These are phyloP conservation scores for Liasis olivaceus DNA, from an alignment of 2,797 vertebrate species.

Conservation along the genomic window DNA sequence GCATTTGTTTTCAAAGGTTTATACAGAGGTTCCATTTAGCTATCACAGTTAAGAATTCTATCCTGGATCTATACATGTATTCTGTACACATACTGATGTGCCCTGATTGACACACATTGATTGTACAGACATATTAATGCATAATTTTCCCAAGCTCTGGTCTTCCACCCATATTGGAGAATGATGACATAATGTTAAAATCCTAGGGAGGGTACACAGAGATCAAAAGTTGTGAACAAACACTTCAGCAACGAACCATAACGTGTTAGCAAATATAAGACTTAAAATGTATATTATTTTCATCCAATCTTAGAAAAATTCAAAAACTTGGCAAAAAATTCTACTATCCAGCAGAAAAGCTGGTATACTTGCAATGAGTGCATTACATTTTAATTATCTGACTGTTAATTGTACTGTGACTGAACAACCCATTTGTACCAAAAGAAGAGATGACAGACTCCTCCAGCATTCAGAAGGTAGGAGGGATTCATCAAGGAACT, in stretches of 20 bases:
- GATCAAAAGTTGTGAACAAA: not conserved
- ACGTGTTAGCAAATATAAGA: not conserved
- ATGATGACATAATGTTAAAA: not conserved
- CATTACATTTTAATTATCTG: not conserved
- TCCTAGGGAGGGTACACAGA: not conserved
- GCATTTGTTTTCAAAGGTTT: not conserved
- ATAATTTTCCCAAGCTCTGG: not conserved
- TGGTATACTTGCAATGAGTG: not conserved
- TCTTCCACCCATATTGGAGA: not conserved
- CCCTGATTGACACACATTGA: too few species aligned
- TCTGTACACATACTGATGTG: too few species aligned
- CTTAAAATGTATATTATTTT: not conserved
- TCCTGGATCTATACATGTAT: not conserved
- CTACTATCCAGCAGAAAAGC: not conserved
- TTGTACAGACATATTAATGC: not conserved
- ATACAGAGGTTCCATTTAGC: not conserved
- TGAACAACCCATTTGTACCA: too few species aligned
- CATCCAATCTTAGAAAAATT: not conserved
- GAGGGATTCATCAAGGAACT: too few species aligned
- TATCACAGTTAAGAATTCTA: not conserved
- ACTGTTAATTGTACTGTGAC: not conserved
- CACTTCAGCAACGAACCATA: too few species aligned
- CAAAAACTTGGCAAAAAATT: not conserved
- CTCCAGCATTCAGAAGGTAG: too few species aligned
- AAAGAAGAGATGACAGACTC: too few species aligned